A percentile compares a stretch with the other conserved stretches of the same genome.
phyloP scores from a whole-genome alignment of 2,113 vertebrate genomes.

The Ovibos moschatus region DNA sequence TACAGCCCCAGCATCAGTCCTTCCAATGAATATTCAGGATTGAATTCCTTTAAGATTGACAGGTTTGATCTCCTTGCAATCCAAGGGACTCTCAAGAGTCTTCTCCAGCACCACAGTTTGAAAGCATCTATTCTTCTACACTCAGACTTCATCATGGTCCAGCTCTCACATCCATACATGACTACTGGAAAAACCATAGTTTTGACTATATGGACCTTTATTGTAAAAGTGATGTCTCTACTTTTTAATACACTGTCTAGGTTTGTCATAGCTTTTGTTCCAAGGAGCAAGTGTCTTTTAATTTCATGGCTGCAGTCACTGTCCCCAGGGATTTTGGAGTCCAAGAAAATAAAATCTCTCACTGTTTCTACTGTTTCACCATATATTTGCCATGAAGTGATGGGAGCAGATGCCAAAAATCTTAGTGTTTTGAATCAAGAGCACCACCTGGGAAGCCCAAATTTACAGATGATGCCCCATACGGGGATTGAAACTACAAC shows the following conservation, averaged over 20 bases:
- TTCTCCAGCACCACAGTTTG: neutral
- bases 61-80: neutral
- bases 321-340: neutral
- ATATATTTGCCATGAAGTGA: neutral
- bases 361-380: neutral
- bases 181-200: neutral
- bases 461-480: neutral
- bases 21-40: neutral
- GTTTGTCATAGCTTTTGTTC: neutral
- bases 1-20: neutral
- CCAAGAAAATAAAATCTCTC: neutral
- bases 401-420: neutral
- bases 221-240: neutral
- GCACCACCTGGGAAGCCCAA: neutral
- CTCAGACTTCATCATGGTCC: neutral
- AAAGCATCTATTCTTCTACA: neutral
- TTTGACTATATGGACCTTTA: neutral
- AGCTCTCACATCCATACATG: neutral
- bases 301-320: neutral
- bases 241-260: neutral
- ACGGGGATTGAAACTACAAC: rapidly evolving
- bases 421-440: neutral
- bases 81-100: neutral
- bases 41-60: neutral
- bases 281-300: neutral